Conservation (phyloP, 2,888 invertebrate genomes). For the Mimas tiliae region DNA sequence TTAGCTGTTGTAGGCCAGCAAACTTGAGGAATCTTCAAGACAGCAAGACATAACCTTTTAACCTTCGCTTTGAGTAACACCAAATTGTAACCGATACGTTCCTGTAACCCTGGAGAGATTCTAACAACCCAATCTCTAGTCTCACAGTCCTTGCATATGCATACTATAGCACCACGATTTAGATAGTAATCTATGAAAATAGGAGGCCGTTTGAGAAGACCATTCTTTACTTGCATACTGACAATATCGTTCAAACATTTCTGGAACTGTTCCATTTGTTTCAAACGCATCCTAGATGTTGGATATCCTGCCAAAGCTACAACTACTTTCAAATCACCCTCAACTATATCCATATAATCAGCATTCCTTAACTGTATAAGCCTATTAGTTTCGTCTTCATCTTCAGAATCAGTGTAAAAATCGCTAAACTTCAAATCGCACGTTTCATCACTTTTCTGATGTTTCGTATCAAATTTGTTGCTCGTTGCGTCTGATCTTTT, state of each 20-base stretch:
- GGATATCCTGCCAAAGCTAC: conserved; percentile 72
- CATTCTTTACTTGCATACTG: conserved; percentile 71
- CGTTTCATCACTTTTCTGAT: conserved; percentile 45
- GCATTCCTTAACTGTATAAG: conserved; percentile 64
- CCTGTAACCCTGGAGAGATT: conserved; percentile 70
- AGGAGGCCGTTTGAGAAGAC: conserved; percentile 63
- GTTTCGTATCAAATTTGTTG: conserved; percentile 48
- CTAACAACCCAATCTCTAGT: conserved; percentile 74
- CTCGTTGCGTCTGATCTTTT: conserved; percentile 57
- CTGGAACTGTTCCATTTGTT: conserved; percentile 69
- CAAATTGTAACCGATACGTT: conserved; percentile 67
- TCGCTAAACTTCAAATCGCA: conserved; percentile 64
- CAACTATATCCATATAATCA: conserved; percentile 72
- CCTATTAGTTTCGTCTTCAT: conserved; percentile 70
- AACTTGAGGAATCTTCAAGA: conserved; percentile 63
- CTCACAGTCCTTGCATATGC: conserved; percentile 69
- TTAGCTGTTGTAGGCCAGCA: conserved; percentile 69
- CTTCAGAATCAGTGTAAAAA: conserved; percentile 64
- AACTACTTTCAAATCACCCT: conserved; percentile 65
- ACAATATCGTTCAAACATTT: conserved; percentile 63
- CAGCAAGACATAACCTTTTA: conserved; percentile 69
- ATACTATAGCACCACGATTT: conserved; percentile 73
- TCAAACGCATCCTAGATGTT: conserved; percentile 67
- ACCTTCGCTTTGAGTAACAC: conserved; percentile 66
- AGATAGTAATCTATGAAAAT: conserved; percentile 72